Evolutionary conservation across 2,888 invertebrate genomes (phyloP).

Genomic region (Drosophila differens): DNA sequence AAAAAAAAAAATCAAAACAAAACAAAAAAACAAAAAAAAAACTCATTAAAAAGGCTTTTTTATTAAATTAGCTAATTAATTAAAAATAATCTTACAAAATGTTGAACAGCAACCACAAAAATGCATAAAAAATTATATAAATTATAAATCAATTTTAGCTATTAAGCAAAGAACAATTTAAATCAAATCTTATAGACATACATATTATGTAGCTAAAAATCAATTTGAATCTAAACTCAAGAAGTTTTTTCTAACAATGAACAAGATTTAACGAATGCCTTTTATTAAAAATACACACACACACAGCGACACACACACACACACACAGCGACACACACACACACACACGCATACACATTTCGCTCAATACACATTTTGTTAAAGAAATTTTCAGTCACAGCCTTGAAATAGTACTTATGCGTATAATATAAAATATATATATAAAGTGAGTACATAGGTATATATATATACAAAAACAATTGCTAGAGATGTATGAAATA

Average conservation of each 20-base stretch:
- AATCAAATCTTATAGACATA: slow-evolving; percentile 75
- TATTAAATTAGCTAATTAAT: slow-evolving; percentile 66
- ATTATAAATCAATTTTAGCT: slow-evolving; percentile 60
- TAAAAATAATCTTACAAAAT: slow-evolving; percentile 34
- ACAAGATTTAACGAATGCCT: slow-evolving; percentile 64
- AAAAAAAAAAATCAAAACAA: slow-evolving; percentile 39
- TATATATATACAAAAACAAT: slow-evolving; percentile 30
- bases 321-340: slow-evolving; percentile 6
- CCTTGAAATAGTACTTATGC: slow-evolving; percentile 58
- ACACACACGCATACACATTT: slow-evolving; percentile 5
- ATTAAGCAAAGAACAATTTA: slow-evolving; percentile 67
- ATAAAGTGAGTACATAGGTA: slow-evolving; percentile 33
- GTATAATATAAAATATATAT: slow-evolving; percentile 25
- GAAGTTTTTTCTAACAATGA: slow-evolving; percentile 55
- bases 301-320: slow-evolving; percentile 10
- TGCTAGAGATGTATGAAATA: slow-evolving; percentile 16
- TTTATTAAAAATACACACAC: slow-evolving; percentile 56
- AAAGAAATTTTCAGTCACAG: slow-evolving; percentile 50
- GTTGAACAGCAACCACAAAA: slow-evolving; percentile 43
- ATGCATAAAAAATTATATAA: slow-evolving; percentile 33
- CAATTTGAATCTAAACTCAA: slow-evolving; percentile 45
- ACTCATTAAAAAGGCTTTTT: slow-evolving; percentile 49
- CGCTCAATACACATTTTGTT: slow-evolving; percentile 49
- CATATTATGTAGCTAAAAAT: slow-evolving; percentile 70
- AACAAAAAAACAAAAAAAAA: slow-evolving; percentile 31